These are phyloP conservation scores for Bruchidius siliquastri DNA, from an alignment of 2,888 invertebrate species.

Conservation along the genomic window DNA sequence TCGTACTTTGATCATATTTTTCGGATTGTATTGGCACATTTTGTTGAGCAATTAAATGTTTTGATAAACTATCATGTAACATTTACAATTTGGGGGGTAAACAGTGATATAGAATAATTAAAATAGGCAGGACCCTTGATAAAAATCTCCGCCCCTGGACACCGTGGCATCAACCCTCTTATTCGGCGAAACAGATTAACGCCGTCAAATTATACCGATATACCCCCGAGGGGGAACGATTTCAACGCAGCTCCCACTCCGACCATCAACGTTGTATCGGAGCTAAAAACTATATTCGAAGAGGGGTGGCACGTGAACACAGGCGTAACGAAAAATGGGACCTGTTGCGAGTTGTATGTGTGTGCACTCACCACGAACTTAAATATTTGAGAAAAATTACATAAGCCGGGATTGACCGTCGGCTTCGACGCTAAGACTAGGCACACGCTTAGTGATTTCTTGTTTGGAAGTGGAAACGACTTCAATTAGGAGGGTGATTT, in stretches of 20 bases:
- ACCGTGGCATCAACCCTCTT: neutral
- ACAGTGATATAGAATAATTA: neutral
- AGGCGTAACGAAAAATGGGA: neutral
- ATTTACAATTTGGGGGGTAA: too few species aligned
- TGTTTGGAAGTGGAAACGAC: too few species aligned
- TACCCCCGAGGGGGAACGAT: neutral
- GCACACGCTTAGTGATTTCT: too few species aligned
- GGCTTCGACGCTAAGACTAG: neutral
- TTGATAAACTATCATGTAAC: too few species aligned
- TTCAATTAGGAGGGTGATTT: too few species aligned
- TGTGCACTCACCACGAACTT: neutral
- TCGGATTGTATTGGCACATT: too few species aligned
- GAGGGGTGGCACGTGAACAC: neutral
- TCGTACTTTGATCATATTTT: too few species aligned
- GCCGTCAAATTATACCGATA: neutral
- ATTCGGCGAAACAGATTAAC: neutral
- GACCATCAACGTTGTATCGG: neutral
- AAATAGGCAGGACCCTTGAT: neutral
- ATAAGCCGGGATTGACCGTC: neutral
- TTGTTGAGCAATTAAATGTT: too few species aligned
- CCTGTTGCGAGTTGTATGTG: neutral
- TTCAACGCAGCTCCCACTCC: neutral
- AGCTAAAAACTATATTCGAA: neutral
- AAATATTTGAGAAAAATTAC: neutral
- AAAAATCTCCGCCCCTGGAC: neutral